These are phyloP conservation scores for Allolobophora icterica DNA, from an alignment of 2,888 invertebrate species.

Conservation along the genomic window DNA sequence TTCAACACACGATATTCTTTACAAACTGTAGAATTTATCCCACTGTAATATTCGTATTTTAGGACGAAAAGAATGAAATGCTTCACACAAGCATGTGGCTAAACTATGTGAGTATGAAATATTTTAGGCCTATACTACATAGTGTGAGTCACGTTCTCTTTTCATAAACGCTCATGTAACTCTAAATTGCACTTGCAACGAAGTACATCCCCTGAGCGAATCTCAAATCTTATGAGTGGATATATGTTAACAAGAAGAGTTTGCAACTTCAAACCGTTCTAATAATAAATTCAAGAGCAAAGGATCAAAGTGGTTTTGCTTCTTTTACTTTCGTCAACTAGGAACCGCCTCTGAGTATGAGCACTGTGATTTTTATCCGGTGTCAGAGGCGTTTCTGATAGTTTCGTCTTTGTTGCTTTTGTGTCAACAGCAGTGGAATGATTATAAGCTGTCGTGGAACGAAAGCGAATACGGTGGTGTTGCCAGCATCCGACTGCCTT, in stretches of 20 bases:
- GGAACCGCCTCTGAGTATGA: not conserved
- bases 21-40: not conserved
- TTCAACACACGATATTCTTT: not conserved
- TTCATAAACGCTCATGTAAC: too few relatives aligned
- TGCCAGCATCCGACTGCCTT: conserved; percentile 51
- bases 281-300: not conserved
- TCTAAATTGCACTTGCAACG: too few relatives aligned
- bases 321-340: not conserved
- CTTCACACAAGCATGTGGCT: conserved; percentile 52
- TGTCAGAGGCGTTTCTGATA: not conserved
- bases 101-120: conserved; percentile 48
- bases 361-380: too few relatives aligned
- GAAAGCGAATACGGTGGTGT: conserved; percentile 51
- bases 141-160: not conserved
- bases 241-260: too few relatives aligned
- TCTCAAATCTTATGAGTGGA: too few relatives aligned
- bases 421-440: conserved; percentile 51
- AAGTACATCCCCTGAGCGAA: too few relatives aligned
- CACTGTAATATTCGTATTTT: not conserved
- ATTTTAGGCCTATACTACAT: not conserved
- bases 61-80: conserved; percentile 54
- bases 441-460: conserved; percentile 53
- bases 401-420: not conserved
- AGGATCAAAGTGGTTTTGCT: not conserved
- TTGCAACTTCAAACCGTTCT: not conserved